Base-by-base conservation (phyloP, 2,797 vertebrate genomes). In the Margarornis squamiger region DNA sequence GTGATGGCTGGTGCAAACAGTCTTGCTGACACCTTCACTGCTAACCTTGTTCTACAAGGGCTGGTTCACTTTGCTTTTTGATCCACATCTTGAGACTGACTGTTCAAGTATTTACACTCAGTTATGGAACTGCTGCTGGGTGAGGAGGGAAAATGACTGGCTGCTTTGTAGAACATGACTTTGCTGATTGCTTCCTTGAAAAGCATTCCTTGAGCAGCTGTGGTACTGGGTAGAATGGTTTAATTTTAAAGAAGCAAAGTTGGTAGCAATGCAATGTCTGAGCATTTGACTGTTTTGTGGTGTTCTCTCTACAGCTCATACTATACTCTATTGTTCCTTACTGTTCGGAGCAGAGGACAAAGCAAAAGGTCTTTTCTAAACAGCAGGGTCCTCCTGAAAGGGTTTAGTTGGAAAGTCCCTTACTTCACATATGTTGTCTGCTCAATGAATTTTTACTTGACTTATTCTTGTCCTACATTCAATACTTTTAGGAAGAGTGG, bases 131-230 rank as follows among this genome's bases (percentile, higher is more conserved):
- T 38, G 62, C 55, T 30, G 36, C n/a, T 5, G 27, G 36, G 10
- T 1, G 12, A 39, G 84, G 26, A 62, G 45, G 57, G 41, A 72
- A 51, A 81, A 63, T 23, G 58, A 5, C 30, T 75, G 45, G 24
- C 70, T 70, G 58, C 30, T 52, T 0, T 14, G 24, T 55, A 46
- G 87, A n/a, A 38, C 10, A 14, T 0, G 5, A 5, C 8, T 68
- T 36, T 57, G 48, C 57, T 36, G 43, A 23, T 72, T 2, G 2
- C n/a, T 72, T 66, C 23, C 49, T 66, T 27, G 32, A 61, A 36
- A 32, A 49, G 45, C 3, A 7, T 73, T 78, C 24, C 19, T 54
- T 21, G 38, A 70, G 46, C 12, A 16, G 36, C 34, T 21, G 4
- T 55, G 80, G 39, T 20, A 14, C 41, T 18, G 52, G 34, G 21